Evolutionary conservation across 2,888 invertebrate species (phyloP).

Genomic region (Agonopterix arenella): DNA sequence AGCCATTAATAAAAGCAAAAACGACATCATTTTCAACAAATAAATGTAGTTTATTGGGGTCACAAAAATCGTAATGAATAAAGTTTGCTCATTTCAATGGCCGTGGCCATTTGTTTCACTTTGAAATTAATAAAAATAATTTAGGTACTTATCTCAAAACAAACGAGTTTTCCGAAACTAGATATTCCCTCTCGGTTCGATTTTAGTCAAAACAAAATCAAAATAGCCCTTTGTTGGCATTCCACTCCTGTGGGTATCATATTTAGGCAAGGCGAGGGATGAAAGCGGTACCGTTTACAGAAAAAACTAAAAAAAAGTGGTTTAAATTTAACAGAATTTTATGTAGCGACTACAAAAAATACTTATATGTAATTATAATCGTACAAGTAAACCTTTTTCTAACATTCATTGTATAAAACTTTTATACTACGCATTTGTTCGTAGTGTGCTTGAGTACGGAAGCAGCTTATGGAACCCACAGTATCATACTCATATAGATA

Average conservation of each 20-base stretch:
- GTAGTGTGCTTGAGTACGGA: too few species aligned
- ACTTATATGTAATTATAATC: too few species aligned
- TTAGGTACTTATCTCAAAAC: slow-evolving; percentile 26
- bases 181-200: slow-evolving; percentile 52
- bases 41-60: too few species aligned
- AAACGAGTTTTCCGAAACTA: slow-evolving; percentile 60
- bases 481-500: too few species aligned
- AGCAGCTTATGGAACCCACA: too few species aligned
- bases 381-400: too few species aligned
- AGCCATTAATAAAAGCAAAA: too few species aligned
- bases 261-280: slow-evolving; percentile 49
- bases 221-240: slow-evolving; percentile 63
- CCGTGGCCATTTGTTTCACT: background rate
- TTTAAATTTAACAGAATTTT: background rate
- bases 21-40: too few species aligned
- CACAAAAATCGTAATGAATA: too few species aligned
- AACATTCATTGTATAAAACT: too few species aligned
- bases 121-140: slow-evolving; percentile 16
- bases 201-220: slow-evolving; percentile 75
- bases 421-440: too few species aligned
- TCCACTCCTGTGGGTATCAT: slow-evolving; percentile 66
- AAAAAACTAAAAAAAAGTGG: slow-evolving; percentile 12
- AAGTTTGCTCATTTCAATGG: background rate
- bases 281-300: slow-evolving; percentile 36
- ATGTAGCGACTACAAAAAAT: too few species aligned